A percentile compares a stretch with the other conserved stretches of the same genome.
phyloP scores from a whole-genome alignment of 2,113 vertebrate species.

The Haliaeetus leucogaster region DNA sequence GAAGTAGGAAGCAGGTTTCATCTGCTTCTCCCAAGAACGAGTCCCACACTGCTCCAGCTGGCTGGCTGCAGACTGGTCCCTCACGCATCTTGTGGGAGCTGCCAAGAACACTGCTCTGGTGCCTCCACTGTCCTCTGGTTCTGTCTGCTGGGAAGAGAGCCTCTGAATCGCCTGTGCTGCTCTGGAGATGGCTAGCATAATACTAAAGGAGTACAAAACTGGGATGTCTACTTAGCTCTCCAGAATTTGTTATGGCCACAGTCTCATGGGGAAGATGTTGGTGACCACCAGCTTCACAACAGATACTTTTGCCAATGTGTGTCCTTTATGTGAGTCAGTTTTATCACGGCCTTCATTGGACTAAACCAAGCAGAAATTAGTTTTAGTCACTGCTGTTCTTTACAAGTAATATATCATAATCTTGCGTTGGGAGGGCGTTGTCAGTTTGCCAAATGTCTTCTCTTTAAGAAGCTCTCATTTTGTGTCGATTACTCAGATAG shows the following conservation, averaged over 20 bases:
- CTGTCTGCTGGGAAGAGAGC: not conserved
- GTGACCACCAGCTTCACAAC: not conserved
- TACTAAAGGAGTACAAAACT: not conserved
- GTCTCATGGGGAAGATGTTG: not conserved
- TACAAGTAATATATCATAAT: not conserved
- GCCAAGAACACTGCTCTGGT: not conserved
- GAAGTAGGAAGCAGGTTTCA: not conserved
- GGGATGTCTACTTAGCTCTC: not conserved
- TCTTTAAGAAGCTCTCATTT: not conserved
- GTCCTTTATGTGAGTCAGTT: not conserved
- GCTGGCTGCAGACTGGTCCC: not conserved
- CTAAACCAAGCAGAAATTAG: not conserved
- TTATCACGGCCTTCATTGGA: not conserved
- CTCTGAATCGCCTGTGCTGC: not conserved
- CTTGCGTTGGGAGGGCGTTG: accelerated
- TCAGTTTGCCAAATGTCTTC: not conserved
- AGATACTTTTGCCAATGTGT: accelerated
- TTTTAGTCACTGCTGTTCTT: not conserved
- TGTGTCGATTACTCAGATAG: not conserved
- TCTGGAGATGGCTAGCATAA: not conserved
- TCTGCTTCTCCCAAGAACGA: not conserved
- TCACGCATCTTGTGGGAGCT: not conserved
- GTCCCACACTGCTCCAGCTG: not conserved
- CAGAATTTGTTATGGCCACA: not conserved
- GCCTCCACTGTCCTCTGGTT: not conserved